Evolutionary conservation across 1,140 invertebrate species (phyloP).

Genomic region (Marisa cornuarietis): DNA sequence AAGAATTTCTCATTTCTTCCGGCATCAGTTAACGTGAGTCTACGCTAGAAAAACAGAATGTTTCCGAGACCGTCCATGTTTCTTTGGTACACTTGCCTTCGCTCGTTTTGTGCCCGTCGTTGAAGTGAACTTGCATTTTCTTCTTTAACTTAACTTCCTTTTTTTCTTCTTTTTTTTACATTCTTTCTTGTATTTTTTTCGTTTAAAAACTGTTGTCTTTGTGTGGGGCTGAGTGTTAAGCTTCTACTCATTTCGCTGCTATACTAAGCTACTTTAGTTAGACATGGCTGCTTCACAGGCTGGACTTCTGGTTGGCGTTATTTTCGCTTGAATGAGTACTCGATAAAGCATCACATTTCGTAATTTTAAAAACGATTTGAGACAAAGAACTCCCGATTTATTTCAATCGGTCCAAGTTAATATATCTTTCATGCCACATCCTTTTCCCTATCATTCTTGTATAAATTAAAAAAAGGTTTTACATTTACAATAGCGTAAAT

Average conservation of each 20-base stretch:
- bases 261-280: background rate
- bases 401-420: too few species aligned
- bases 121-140: background rate
- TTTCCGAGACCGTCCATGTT: background rate
- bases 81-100: background rate
- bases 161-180: background rate
- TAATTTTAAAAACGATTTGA: too few species aligned
- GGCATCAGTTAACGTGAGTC: background rate
- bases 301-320: too few species aligned
- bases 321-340: too few species aligned
- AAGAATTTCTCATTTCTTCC: background rate
- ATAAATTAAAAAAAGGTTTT: too few species aligned
- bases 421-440: too few species aligned
- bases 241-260: background rate
- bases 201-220: background rate
- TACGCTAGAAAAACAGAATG: background rate
- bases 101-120: too few species aligned
- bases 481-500: too few species aligned
- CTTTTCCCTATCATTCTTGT: too few species aligned
- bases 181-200: background rate
- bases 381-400: too few species aligned
- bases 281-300: background rate
- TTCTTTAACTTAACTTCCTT: constrained; percentile 3
- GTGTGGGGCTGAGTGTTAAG: too few species aligned
- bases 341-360: too few species aligned